Evolutionary conservation across 2,888 invertebrate species (phyloP).

Genomic region (Notodonta ziczac): DNA sequence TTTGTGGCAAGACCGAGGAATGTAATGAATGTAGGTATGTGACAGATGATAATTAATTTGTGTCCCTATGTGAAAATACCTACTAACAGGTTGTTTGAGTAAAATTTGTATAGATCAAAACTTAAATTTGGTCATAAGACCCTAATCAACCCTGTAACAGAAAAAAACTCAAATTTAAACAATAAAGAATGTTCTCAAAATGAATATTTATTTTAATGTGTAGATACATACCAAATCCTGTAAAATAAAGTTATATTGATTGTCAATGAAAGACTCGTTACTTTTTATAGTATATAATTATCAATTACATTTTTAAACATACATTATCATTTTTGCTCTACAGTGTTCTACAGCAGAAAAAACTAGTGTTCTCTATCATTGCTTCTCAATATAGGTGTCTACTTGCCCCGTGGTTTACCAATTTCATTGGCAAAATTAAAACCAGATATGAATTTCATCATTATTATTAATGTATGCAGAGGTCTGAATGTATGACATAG

Average conservation of each 20-base stretch:
- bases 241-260: conserved; percentile 10
- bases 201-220: not conserved
- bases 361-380: conserved; percentile 50
- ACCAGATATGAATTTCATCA: not conserved
- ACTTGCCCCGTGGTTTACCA: conserved; percentile 27
- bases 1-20: not conserved
- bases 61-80: not conserved
- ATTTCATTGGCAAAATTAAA: conserved; percentile 37
- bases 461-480: not conserved
- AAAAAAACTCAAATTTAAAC: not conserved
- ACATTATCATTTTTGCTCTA: conserved; percentile 69
- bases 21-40: not conserved
- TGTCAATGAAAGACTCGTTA: conserved; percentile 20
- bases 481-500: no score
- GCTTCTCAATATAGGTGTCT: conserved; percentile 42
- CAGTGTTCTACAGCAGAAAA: conserved; percentile 73
- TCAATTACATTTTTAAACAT: conserved; percentile 75
- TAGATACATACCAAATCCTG: not conserved
- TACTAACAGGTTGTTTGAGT: not conserved
- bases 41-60: not conserved
- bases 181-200: conserved; percentile 4
- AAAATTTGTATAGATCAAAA: no score
- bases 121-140: no score
- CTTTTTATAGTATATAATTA: conserved; percentile 68
- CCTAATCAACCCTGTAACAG: not conserved